A percentile compares a stretch with the other conserved stretches of the same genome.
phyloP scores from a whole-genome alignment of 2,113 vertebrate species.

The Ochotona princeps region DNA sequence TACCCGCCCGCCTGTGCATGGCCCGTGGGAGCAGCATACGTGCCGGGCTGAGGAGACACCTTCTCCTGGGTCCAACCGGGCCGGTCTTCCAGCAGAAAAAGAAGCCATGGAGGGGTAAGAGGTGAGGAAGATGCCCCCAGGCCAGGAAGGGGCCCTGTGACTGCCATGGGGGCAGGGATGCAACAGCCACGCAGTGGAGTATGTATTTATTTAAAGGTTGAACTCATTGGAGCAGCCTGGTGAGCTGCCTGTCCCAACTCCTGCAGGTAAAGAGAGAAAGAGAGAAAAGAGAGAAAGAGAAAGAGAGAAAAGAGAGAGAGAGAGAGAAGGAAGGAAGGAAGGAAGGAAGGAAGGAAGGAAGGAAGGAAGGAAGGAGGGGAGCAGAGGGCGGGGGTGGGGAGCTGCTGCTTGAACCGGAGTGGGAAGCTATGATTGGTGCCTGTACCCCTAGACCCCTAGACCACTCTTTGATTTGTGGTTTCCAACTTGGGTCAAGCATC shows the following conservation, averaged over 20 bases:
- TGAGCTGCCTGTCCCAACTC: conserved; percentile 35
- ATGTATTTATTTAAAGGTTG: conserved; percentile 68
- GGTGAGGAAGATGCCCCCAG: background rate
- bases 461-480: background rate
- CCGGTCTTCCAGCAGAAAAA: conserved; percentile 41
- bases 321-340: no score
- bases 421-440: no score
- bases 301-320: background rate
- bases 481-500: background rate
- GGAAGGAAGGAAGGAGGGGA: background rate
- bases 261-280: conserved; percentile 28
- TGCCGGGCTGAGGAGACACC: conserved; percentile 81
- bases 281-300: background rate
- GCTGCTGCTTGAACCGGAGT: background rate
- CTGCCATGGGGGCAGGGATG: conserved; percentile 9
- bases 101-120: background rate
- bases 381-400: background rate
- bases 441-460: background rate
- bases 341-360: no score
- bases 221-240: conserved; percentile 44
- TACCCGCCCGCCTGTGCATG: conserved; percentile 72
- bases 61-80: conserved; percentile 29
- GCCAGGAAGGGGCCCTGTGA: background rate
- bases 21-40: conserved; percentile 79
- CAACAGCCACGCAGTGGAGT: conserved; percentile 13